Evolutionary conservation across 2,888 invertebrate genomes (phyloP).

Genomic region (Choristoneura rosaceana): DNA sequence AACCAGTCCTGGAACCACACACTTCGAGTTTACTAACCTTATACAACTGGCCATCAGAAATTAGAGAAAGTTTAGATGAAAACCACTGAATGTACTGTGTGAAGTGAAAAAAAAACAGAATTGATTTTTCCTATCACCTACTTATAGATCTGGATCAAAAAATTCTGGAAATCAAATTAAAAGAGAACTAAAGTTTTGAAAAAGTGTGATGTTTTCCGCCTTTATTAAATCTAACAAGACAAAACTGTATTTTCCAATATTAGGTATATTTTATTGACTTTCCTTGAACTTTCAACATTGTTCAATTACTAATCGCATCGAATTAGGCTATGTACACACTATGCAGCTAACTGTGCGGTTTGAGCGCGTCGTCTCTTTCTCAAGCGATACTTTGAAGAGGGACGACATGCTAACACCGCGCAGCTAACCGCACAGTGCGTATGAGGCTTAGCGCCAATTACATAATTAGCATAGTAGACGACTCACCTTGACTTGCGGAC

Average conservation of each 20-base stretch:
- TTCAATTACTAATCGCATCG: neutral
- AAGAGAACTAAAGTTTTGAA: no score
- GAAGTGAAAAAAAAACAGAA: neutral
- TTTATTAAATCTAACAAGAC: neutral
- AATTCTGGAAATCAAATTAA: no score
- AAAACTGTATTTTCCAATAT: neutral
- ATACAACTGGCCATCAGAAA: neutral
- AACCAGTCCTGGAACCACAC: constrained; percentile 94
- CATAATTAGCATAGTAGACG: constrained; percentile 19
- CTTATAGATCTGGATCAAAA: no score
- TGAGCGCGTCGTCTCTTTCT: no score
- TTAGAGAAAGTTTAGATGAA: no score
- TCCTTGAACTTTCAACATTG: neutral
- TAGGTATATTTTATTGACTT: neutral
- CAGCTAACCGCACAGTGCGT: no score
- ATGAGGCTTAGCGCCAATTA: constrained; percentile 30
- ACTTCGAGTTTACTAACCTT: neutral
- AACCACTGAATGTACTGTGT: neutral
- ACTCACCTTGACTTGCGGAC: constrained; percentile 97
- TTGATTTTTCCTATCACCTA: no score
- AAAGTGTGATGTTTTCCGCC: neutral
- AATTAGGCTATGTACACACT: constrained; percentile 45
- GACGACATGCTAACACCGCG: no score
- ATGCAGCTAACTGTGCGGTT: no score
- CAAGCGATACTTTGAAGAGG: no score